phyloP scores from a whole-genome alignment of 37 sponge, comb jelly and placozoan genomes.

The Petrosia ficiformis region DNA sequence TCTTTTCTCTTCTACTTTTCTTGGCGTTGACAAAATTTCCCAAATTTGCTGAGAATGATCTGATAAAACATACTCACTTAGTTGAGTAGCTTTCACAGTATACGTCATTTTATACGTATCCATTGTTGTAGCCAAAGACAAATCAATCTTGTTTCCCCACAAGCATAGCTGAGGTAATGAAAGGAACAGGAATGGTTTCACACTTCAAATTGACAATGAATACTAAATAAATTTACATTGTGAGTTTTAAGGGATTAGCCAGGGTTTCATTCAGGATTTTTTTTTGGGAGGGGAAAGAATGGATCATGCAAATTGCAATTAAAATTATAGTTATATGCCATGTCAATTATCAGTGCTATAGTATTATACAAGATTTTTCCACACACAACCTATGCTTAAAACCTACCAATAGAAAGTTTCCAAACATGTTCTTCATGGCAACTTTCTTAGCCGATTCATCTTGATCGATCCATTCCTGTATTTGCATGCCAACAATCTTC shows the following conservation, averaged over 20 bases:
- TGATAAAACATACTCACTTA: slow-evolving; percentile 44
- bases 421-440: slow-evolving; percentile 24
- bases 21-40: slow-evolving; percentile 47
- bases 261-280: too few species aligned
- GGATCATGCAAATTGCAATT: too few species aligned
- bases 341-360: too few species aligned
- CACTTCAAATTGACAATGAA: too few species aligned
- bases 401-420: slow-evolving; percentile 69
- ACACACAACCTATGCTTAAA: too few species aligned
- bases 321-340: too few species aligned
- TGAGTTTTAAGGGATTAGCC: too few species aligned
- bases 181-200: background rate
- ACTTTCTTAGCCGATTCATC: background rate
- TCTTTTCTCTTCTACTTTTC: slow-evolving; percentile 15
- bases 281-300: too few species aligned
- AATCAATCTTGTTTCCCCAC: slow-evolving; percentile 98
- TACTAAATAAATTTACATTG: too few species aligned
- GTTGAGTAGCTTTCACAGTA: slow-evolving; percentile 6
- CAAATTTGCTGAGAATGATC: slow-evolving; percentile 62
- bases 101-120: slow-evolving; percentile 66
- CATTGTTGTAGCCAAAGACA: slow-evolving; percentile 79
- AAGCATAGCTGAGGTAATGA: slow-evolving; percentile 68
- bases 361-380: too few species aligned
- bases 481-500: background rate
- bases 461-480: background rate